Evolutionary conservation across 2,797 vertebrate species (phyloP).

Genomic region (Poeciliopsis turneri): DNA sequence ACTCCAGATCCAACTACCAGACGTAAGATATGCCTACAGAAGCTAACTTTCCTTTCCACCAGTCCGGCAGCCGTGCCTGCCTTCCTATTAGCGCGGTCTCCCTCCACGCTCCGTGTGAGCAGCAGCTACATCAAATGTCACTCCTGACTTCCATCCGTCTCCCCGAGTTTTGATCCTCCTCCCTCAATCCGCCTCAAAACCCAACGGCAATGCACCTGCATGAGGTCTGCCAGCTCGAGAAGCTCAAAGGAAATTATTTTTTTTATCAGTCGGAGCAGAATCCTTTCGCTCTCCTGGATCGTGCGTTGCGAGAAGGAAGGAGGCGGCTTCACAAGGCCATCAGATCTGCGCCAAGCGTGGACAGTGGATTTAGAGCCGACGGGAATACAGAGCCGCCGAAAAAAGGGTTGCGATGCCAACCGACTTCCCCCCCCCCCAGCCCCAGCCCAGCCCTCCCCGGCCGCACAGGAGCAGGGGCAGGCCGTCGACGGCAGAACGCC

Average conservation of each 20-base stretch:
- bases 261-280: constrained; percentile 38
- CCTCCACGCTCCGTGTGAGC: constrained; percentile 18
- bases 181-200: constrained; percentile 21
- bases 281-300: constrained; percentile 25
- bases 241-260: constrained; percentile 50
- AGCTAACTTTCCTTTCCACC: neutral
- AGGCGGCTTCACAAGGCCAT: constrained; percentile 23
- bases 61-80: constrained; percentile 12
- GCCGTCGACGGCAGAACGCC: constrained; percentile 9
- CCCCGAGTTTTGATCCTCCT: constrained; percentile 55
- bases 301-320: constrained; percentile 5
- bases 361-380: constrained; percentile 9
- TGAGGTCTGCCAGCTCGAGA: constrained; percentile 25
- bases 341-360: constrained; percentile 27
- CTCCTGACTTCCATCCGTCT: constrained; percentile 47
- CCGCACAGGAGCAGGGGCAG: constrained; percentile 24
- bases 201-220: constrained; percentile 24
- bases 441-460: neutral
- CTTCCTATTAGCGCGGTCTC: constrained; percentile 31
- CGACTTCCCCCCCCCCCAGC: no score
- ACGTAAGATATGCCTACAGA: neutral
- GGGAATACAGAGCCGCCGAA: constrained; percentile 17
- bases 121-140: constrained; percentile 48
- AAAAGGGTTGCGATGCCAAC: constrained; percentile 14
- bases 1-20: neutral